Base-by-base conservation (phyloP, 2,797 vertebrate genomes). In the Neolamprologus multifasciatus region DNA sequence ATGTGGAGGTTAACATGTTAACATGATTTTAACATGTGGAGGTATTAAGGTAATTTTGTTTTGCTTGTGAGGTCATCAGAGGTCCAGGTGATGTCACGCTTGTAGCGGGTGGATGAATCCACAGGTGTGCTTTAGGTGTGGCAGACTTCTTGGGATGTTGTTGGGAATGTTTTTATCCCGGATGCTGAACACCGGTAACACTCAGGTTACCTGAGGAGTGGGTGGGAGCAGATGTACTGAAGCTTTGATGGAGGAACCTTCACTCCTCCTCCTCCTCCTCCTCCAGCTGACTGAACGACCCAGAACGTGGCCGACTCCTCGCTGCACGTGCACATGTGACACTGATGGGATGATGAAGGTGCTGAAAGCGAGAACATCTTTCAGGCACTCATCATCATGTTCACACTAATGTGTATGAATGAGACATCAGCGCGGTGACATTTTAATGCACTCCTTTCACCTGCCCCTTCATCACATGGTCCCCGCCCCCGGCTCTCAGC, bases 361-460 rank as follows among this genome's bases (percentile, higher is more conserved):
- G 16, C 5, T 21, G 50, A 52, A 21, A 80, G 23, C 17, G 13
- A 50, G 52, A 81, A 48, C 19, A 40, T 26, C 40, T 77, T 26
- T 36, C 19, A 12, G 17, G 16, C 40, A 36, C 33, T 29, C 45
- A 21, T 17, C 80, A 54, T 38, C 50, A 4, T 77, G 51, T 14
- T 55, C 40, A 7, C 31, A 52, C 50, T 82, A 80, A 91, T 83
- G 85, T 87, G 85, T 51, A 89, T 89, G 79, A 91, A 86, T 89
- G 85, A 91, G 81, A 87, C 83, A 86, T 87, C 43, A 82, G 55
- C 76, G 14, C 4, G 10, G 57, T 86, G 77, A 81, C 84, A 83
- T 48, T 86, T 77, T 40, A 80, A 80, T 38, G 43, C 54, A 14
- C 74, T 31, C 26, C 59, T 81, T 77, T 84, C 82, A 80, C 29